These are phyloP conservation scores for Aquatica leii DNA, from an alignment of 2,888 invertebrate genomes.

Conservation along the genomic window DNA sequence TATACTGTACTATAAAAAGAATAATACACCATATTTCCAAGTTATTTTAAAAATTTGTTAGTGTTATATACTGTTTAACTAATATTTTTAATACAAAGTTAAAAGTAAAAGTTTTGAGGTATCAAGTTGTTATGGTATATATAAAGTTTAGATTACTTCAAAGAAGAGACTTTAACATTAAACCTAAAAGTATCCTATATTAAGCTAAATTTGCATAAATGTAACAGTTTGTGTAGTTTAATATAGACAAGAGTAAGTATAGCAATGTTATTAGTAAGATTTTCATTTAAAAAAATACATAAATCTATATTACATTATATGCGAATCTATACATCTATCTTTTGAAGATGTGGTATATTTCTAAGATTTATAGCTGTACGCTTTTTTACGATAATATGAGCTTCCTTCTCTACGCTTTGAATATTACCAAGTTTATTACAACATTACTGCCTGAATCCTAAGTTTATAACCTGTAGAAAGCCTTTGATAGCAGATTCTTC, in stretches of 20 bases:
- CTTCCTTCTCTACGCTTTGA: conserved; percentile 33
- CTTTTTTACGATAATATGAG: conserved; percentile 37
- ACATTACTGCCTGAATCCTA: conserved; percentile 23
- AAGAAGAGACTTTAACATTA: conserved; percentile 9
- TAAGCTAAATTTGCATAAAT: conserved; percentile 8
- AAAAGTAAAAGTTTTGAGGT: conserved; percentile 9
- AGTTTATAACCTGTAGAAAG: conserved; percentile 31
- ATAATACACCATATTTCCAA: no score
- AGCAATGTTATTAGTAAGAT: background rate
- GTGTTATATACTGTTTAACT: background rate
- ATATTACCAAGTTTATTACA: conserved; percentile 33
- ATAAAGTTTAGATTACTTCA: conserved; percentile 14
- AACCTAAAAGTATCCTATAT: background rate
- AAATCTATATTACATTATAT: conserved; percentile 9
- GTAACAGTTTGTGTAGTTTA: background rate
- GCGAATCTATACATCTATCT: conserved; percentile 3
- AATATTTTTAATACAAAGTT: conserved; percentile 11
- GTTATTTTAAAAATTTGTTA: background rate
- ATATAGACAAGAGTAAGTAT: background rate
- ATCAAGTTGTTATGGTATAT: conserved; percentile 10
- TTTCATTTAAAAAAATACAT: conserved; percentile 1
- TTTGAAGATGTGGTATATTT: conserved; percentile 18
- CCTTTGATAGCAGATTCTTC: conserved; percentile 24
- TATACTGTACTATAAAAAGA: no score
- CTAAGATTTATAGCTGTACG: conserved; percentile 24